Evolutionary conservation across 2,888 invertebrate species (phyloP).

Genomic region (Heliconius erato): DNA sequence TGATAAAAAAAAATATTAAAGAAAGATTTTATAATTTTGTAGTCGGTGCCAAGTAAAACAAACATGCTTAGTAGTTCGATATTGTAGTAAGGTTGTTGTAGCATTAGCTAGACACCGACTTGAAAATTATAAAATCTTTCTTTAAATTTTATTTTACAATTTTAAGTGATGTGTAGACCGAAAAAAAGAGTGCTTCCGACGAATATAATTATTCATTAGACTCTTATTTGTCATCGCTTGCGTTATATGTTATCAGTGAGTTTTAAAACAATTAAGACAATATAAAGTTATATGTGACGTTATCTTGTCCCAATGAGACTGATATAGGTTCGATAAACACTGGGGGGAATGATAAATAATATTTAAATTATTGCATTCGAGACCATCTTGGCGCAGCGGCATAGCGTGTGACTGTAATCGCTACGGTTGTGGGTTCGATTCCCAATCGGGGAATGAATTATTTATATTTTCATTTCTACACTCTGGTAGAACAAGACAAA

Average conservation of each 20-base stretch:
- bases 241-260: neutral
- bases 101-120: too few species aligned
- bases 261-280: constrained; percentile 6
- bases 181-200: too few species aligned
- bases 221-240: neutral
- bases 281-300: neutral
- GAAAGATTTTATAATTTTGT: too few species aligned
- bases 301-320: neutral
- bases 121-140: too few species aligned
- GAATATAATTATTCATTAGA: neutral
- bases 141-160: too few species aligned
- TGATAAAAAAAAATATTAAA: too few species aligned
- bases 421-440: neutral
- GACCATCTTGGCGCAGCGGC: neutral
- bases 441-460: neutral
- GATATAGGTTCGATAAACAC: neutral
- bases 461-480: neutral
- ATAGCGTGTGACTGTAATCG: neutral
- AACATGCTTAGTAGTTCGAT: too few species aligned
- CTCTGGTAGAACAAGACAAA: neutral
- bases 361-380: neutral
- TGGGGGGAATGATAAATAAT: neutral
- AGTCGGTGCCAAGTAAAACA: too few species aligned
- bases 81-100: too few species aligned
- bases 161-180: too few species aligned